Evolutionary conservation across 30 jellyfish, hydroid and myxozoan genomes (phyloP), one percentile per base, ranked within the genome.

Genomic region (Hydractinia echinata): DNA sequence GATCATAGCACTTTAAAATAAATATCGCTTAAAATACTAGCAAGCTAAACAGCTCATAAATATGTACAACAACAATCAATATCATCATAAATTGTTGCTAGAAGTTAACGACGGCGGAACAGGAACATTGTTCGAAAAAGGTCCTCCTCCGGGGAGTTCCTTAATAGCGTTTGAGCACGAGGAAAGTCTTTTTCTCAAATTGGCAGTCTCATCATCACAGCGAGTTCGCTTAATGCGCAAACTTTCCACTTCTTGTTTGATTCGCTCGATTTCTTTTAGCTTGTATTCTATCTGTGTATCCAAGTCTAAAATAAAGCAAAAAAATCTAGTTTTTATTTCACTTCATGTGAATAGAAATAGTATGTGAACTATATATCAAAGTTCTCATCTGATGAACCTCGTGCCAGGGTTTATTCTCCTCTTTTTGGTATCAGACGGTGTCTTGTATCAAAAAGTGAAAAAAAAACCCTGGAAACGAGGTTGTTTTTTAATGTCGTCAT

Each of bases 271-370:
- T 64, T 93, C 99, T 76, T 76, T 78, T 53, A 86, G 85, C 73
- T 93, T 93, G 93, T 86, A 93, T 53, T 86, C 77, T 54, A 93
- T 93, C 49, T 93, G 99, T 7, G 99, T 93, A 54, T 93, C 99
- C 68, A 93, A 78, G 68, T 93, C 99, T 92, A 62, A 14, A 55
- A 79, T n/a, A 49, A 51, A 49, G 10, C 55, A 39, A 76, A 53
- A 30, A 30, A 30, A 30, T 30, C 44, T 30, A 30, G 44, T 16
- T 18, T 16, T 8, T 7, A 8, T 72, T 11, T 10, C 1, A 13
- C 16, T 13, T 10, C 10, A 49, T 30, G 44, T 30, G 61, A 58
- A 18, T 72, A 5, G 20, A 79, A 79, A 44, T 55, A 79, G 21
- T 20, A 16, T 15, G 20, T n/a, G 0, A 81, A 11, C 55, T 44